Evolutionary conservation across 2,888 invertebrate genomes (phyloP).

Genomic region (Aelia acuminata): DNA sequence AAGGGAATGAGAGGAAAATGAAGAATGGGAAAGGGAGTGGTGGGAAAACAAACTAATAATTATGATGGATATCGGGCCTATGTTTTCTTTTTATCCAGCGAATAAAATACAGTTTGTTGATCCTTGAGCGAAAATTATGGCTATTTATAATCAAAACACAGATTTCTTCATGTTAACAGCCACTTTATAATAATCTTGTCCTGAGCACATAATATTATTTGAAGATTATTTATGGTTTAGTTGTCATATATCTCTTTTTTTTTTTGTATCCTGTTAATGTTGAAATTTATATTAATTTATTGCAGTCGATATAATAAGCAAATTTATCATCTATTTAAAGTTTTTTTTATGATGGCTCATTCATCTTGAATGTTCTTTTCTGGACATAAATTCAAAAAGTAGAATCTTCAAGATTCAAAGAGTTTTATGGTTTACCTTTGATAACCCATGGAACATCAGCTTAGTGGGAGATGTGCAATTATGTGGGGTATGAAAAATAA

Average conservation of each 20-base stretch:
- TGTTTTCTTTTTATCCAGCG: not conserved
- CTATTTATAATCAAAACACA: not conserved
- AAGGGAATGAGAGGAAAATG: not conserved
- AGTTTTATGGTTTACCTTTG: too few relatives aligned
- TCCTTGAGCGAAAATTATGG: not conserved
- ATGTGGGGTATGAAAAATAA: too few relatives aligned
- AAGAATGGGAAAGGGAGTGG: not conserved
- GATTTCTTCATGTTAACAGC: not conserved
- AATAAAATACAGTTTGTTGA: conserved; percentile 15
- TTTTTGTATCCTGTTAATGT: not conserved
- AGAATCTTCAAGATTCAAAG: too few relatives aligned
- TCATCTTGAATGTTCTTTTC: too few relatives aligned
- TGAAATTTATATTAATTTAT: too few relatives aligned
- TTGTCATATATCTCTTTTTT: not conserved
- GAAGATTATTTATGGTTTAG: not conserved
- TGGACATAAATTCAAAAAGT: too few relatives aligned
- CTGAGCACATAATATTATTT: not conserved
- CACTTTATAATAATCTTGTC: conserved; percentile 10
- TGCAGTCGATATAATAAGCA: too few relatives aligned
- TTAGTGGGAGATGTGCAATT: too few relatives aligned
- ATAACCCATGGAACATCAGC: too few relatives aligned
- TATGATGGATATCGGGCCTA: not conserved
- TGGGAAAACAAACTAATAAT: conserved; percentile 6
- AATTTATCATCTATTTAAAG: too few relatives aligned
- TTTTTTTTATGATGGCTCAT: too few relatives aligned